Evolutionary conservation across 2,888 invertebrate genomes (phyloP), one percentile per base, ranked within the genome.

Genomic region (Mythimna lalbum): DNA sequence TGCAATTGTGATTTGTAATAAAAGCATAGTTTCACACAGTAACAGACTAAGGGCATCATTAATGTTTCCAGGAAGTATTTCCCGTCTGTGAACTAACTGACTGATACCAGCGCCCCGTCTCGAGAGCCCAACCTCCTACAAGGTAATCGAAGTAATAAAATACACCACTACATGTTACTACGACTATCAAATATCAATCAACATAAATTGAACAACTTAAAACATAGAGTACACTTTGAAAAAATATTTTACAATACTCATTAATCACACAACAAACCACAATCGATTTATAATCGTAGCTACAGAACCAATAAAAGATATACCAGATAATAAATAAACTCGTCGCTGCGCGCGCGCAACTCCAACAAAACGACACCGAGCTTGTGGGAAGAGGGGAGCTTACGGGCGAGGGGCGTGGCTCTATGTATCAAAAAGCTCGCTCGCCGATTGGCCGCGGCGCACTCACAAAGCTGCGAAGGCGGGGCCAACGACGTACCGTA

Each of bases 341-440:
- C 80, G 81, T 75, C 84, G 81, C 73, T 76, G 85, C 84, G 84
- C 80, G 69, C 73, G 74, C 83, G 84, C 86, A 82, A 64, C 69
- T 69, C 73, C 74, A 83, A 85, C 75, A 86, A 84, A 84, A 86
- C 84, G 78, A 83, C 83, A 69, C 67, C 63, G 83, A 81, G 86
- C 80, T 80, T 73, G 78, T 69, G 80, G 83, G 76, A 84, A 77
- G 84, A 63, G 73, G 85, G 84, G 84, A 87, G 87, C 87, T 87
- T 87, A 81, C 83, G 85, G 88, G 80, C 63, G 69, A 49, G 80
- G 81, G 93, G 94, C 91, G 93, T 87, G 88, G 84, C 87, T 75
- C 87, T 94, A 94, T 94, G 90, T 94, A 93, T 85, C 86, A 82
- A 85, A 94, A 95, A 95, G 95, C 95, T 94, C 87, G 84, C 68